Evolutionary conservation across 1,140 invertebrate species (phyloP).

Genomic region (Araneus ventricosus): DNA sequence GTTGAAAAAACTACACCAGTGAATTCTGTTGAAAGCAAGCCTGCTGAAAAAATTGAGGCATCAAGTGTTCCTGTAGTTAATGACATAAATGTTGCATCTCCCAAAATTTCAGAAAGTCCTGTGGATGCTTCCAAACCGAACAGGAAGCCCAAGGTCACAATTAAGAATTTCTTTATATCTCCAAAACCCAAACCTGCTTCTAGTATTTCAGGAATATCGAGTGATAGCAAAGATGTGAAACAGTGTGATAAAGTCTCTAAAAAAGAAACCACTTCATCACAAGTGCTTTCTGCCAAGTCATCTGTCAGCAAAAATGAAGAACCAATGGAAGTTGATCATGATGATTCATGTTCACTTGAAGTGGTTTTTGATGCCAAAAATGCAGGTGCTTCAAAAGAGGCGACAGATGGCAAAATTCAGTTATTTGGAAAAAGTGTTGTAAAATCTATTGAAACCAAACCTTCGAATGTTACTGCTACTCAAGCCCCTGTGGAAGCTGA

Average conservation of each 20-base stretch:
- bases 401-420: background rate
- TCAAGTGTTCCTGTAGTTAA: background rate
- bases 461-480: background rate
- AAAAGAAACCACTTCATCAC: background rate
- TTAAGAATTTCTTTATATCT: slow-evolving; percentile 60
- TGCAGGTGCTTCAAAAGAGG: background rate
- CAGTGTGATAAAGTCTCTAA: background rate
- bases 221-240: background rate
- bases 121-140: background rate
- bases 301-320: background rate
- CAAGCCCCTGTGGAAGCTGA: background rate
- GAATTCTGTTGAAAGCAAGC: background rate
- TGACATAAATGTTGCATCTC: background rate
- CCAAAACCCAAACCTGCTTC: slow-evolving; percentile 29
- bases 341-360: background rate
- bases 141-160: slow-evolving; percentile 47
- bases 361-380: slow-evolving; percentile 15
- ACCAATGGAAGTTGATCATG: background rate
- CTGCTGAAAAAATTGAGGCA: background rate
- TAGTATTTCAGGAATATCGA: background rate
- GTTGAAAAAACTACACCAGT: background rate
- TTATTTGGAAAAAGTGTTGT: background rate
- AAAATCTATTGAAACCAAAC: background rate
- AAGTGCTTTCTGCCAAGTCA: background rate
- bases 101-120: slow-evolving; percentile 9